Evolutionary conservation across 2,797 vertebrate species (phyloP).

Genomic region (Thalassophryne amazonica): DNA sequence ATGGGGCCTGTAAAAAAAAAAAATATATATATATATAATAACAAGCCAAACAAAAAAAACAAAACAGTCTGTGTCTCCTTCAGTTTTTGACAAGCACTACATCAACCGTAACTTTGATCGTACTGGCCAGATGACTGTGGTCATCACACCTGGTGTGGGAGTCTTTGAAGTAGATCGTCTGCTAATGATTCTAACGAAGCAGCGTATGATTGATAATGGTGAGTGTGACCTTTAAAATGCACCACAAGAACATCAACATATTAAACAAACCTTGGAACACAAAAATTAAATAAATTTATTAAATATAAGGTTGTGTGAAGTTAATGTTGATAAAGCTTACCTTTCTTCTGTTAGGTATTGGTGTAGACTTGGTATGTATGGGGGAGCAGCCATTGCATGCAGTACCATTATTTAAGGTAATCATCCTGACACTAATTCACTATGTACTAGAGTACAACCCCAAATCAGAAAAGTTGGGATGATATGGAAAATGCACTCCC

Average conservation of each 20-base stretch:
- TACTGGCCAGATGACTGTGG: constrained; percentile 97
- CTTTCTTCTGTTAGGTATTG: constrained; percentile 81
- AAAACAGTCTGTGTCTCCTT: neutral
- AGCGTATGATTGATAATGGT: constrained; percentile 99
- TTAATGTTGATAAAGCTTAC: neutral
- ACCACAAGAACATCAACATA: neutral
- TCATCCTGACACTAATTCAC: neutral
- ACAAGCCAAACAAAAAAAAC: neutral
- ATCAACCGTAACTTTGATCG: constrained; percentile 99
- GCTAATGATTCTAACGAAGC: constrained; percentile 98
- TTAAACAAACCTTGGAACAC: neutral
- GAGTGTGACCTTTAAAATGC: constrained; percentile 11
- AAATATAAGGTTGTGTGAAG: neutral
- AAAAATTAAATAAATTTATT: no score
- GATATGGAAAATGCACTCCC: no score
- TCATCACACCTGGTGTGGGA: constrained; percentile 94
- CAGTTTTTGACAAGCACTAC: constrained; percentile 98
- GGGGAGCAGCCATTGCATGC: constrained; percentile 96
- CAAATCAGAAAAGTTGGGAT: no score
- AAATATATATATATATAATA: no score
- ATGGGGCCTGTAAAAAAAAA: no score
- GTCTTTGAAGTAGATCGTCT: constrained; percentile 98
- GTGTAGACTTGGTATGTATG: constrained; percentile 97
- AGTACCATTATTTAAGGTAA: constrained; percentile 96
- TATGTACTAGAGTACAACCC: no score